Percentiles rank a stretch among this genome's conserved stretches.
phyloP scores from a whole-genome alignment of 2,797 vertebrate species.

The Crypturellus tataupa region DNA sequence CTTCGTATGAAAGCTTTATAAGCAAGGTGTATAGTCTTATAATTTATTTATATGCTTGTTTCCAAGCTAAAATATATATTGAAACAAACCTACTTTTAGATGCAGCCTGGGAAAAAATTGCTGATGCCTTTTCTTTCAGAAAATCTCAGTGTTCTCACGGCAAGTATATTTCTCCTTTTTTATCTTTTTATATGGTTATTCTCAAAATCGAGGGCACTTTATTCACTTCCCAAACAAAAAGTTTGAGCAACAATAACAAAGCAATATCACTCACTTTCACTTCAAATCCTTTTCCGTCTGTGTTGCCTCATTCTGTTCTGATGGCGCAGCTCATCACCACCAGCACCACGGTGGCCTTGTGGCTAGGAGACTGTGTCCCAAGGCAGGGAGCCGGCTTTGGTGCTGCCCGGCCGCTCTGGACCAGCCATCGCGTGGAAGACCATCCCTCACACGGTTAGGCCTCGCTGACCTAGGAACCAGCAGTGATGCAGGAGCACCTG shows the following conservation, averaged over 20 bases:
- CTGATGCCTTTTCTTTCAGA: background rate
- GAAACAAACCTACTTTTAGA: background rate
- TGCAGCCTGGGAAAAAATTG: background rate
- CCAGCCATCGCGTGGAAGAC: background rate
- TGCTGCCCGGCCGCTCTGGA: background rate
- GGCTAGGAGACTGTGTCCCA: background rate
- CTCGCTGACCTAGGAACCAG: background rate
- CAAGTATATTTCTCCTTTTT: background rate
- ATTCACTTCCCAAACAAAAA: background rate
- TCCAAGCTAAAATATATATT: background rate
- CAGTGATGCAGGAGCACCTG: background rate
- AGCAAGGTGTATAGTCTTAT: conserved; percentile 11
- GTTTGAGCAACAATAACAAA: background rate
- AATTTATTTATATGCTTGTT: conserved; percentile 39
- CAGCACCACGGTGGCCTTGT: background rate
- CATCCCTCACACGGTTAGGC: background rate
- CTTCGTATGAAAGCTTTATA: conserved; percentile 23
- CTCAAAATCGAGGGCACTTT: background rate
- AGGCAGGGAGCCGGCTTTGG: background rate
- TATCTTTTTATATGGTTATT: background rate
- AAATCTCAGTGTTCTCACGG: background rate
- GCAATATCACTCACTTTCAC: background rate
- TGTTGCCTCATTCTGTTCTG: background rate
- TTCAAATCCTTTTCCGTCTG: background rate
- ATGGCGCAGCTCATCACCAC: background rate